Evolutionary conservation across 2,888 invertebrate genomes (phyloP).

Genomic region (Neocrepidodera transversa): DNA sequence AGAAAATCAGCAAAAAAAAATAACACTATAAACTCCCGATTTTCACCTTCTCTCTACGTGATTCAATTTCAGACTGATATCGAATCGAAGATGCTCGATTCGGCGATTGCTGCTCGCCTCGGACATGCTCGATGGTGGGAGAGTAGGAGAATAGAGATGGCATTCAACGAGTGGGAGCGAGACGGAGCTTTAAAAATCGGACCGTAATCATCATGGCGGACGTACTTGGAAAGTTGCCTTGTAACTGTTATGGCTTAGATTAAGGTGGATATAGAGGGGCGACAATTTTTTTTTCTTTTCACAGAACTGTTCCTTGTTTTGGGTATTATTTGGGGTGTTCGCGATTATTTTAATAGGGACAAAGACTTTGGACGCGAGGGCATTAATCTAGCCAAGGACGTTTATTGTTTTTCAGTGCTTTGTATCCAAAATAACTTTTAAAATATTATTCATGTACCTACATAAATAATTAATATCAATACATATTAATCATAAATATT

Average conservation of each 20-base stretch:
- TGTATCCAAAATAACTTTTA: neutral
- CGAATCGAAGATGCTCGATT: slow-evolving; percentile 35
- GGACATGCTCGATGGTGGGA: slow-evolving; percentile 30
- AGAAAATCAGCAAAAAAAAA: slow-evolving; percentile 19
- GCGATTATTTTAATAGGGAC: neutral
- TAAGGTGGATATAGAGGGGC: neutral
- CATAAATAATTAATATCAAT: neutral
- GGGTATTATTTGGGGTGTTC: neutral
- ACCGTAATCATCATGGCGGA: slow-evolving; percentile 47
- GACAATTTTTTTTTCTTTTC: neutral
- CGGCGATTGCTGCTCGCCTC: slow-evolving; percentile 33
- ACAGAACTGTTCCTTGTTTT: slow-evolving; percentile 7
- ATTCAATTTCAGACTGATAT: slow-evolving; percentile 33
- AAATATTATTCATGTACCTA: neutral
- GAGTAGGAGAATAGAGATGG: slow-evolving; percentile 26
- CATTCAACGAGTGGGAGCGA: slow-evolving; percentile 27
- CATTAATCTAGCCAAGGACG: slow-evolving; percentile 6
- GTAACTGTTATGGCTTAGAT: slow-evolving; percentile 24
- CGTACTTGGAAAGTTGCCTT: slow-evolving; percentile 47
- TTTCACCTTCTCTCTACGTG: slow-evolving; percentile 28
- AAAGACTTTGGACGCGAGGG: slow-evolving; percentile 3
- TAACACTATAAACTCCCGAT: neutral
- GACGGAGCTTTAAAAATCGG: slow-evolving; percentile 38
- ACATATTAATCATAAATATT: neutral
- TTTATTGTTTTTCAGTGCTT: slow-evolving; percentile 1